Evolutionary conservation across 1,140 invertebrate genomes (phyloP).

Genomic region (Vanessa tameamea): DNA sequence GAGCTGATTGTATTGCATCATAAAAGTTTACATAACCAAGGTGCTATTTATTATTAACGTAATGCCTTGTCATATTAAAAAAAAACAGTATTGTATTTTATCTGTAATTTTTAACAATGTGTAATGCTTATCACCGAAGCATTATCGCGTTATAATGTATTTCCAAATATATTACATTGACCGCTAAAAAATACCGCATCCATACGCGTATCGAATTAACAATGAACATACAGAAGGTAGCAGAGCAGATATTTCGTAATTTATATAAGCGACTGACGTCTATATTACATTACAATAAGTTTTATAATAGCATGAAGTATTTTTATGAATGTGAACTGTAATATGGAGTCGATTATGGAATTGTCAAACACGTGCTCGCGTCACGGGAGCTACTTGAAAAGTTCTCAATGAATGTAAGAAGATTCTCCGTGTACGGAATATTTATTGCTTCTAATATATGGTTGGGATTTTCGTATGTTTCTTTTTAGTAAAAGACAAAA

Average conservation of each 20-base stretch:
- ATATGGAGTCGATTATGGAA: neutral
- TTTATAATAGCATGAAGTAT: neutral
- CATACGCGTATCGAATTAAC: constrained; percentile 28
- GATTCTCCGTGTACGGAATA: constrained; percentile 19
- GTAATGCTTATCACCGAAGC: constrained; percentile 14
- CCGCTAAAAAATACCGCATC: constrained; percentile 38
- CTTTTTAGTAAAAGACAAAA: neutral
- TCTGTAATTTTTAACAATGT: neutral
- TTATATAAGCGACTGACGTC: neutral
- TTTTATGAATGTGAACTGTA: constrained; percentile 1
- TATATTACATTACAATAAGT: constrained; percentile 4
- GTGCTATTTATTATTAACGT: too few relatives aligned
- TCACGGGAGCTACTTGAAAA: constrained; percentile 10
- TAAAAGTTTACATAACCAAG: too few relatives aligned
- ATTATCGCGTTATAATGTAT: constrained; percentile 20
- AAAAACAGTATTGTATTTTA: neutral
- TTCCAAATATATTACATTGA: constrained; percentile 38
- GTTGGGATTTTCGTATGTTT: neutral
- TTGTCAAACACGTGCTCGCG: constrained; percentile 12
- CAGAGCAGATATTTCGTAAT: neutral
- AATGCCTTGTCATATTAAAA: neutral
- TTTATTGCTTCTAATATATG: constrained; percentile 7
- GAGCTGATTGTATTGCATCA: too few relatives aligned
- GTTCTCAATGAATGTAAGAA: constrained; percentile 21
- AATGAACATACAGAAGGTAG: constrained; percentile 6